A percentile compares a stretch with the other conserved stretches of the same genome.
Conservation (phyloP, 2,888 invertebrate species). For the Diplolepis rosae region DNA sequence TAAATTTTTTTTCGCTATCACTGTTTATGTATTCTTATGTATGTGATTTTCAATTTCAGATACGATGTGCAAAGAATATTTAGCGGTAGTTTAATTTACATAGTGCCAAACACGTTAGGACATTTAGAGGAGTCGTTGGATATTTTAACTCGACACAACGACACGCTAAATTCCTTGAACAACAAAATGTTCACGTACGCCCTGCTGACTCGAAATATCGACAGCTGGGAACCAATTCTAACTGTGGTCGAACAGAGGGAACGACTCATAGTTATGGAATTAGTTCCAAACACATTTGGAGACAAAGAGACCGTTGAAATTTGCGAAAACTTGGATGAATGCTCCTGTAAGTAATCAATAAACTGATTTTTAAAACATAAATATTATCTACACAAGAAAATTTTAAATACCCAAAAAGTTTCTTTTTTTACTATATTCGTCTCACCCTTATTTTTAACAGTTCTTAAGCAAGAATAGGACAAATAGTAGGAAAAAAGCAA, state of each 20-base stretch:
- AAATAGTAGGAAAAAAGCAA: too few species aligned
- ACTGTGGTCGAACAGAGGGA: slow-evolving; percentile 72
- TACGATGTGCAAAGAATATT: slow-evolving; percentile 64
- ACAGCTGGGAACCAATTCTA: slow-evolving; percentile 75
- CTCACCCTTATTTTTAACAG: too few species aligned
- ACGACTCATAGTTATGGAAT: slow-evolving; percentile 52
- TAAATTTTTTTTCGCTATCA: too few species aligned
- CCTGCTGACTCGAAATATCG: slow-evolving; percentile 59
- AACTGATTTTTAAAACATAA: slow-evolving; percentile 36
- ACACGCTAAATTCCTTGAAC: slow-evolving; percentile 61
- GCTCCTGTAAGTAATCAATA: slow-evolving; percentile 67
- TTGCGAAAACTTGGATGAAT: slow-evolving; percentile 64
- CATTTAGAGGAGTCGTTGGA: slow-evolving; percentile 65
- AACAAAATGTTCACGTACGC: slow-evolving; percentile 69
- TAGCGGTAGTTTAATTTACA: slow-evolving; percentile 61
- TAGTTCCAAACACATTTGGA: slow-evolving; percentile 54
- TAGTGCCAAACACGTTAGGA: slow-evolving; percentile 57
- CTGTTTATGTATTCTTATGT: too few species aligned
- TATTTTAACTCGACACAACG: slow-evolving; percentile 58
- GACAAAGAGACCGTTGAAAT: slow-evolving; percentile 55
- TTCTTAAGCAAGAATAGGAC: too few species aligned
- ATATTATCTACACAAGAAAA: background rate
- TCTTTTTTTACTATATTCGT: too few species aligned
- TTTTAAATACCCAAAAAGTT: too few species aligned
- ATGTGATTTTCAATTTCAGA: slow-evolving; percentile 49